These are phyloP conservation scores for Megalonaias nervosa DNA, from an alignment of 1,140 invertebrate genomes.

Conservation along the genomic window DNA sequence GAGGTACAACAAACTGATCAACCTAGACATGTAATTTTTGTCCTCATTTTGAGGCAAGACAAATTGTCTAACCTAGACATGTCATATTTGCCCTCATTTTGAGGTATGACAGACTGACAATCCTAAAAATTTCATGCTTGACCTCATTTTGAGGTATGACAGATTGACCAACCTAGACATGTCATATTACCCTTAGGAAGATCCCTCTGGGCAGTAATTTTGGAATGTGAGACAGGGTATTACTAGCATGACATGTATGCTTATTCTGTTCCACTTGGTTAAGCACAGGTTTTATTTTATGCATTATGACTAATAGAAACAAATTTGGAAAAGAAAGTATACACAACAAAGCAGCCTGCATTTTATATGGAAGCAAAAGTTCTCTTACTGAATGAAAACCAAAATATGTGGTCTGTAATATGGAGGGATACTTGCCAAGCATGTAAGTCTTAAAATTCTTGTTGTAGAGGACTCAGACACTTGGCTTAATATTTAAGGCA, in stretches of 20 bases:
- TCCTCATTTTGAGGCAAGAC: not conserved
- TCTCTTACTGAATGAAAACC: not conserved
- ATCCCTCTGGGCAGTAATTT: not conserved
- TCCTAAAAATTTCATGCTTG: too few relatives aligned
- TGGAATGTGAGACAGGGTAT: not conserved
- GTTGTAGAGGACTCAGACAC: too few relatives aligned
- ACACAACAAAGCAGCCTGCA: not conserved
- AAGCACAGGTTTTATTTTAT: constrained; percentile 1
- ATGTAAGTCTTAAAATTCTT: too few relatives aligned
- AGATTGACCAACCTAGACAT: not conserved
- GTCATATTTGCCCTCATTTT: not conserved
- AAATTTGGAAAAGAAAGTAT: not conserved
- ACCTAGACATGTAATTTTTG: not conserved
- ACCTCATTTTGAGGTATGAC: not conserved
- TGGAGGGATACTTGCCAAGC: too few relatives aligned
- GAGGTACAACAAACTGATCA: not conserved
- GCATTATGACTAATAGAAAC: not conserved
- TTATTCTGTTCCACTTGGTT: not conserved
- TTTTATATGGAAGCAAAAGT: not conserved
- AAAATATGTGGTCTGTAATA: too few relatives aligned
- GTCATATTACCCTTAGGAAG: not conserved
- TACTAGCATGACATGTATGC: not conserved
- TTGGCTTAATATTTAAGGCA: too few relatives aligned
- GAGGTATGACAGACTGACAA: too few relatives aligned
- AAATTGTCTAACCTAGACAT: not conserved